Base-by-base conservation (phyloP, 1,140 invertebrate genomes). In the Mamestra configurata region DNA sequence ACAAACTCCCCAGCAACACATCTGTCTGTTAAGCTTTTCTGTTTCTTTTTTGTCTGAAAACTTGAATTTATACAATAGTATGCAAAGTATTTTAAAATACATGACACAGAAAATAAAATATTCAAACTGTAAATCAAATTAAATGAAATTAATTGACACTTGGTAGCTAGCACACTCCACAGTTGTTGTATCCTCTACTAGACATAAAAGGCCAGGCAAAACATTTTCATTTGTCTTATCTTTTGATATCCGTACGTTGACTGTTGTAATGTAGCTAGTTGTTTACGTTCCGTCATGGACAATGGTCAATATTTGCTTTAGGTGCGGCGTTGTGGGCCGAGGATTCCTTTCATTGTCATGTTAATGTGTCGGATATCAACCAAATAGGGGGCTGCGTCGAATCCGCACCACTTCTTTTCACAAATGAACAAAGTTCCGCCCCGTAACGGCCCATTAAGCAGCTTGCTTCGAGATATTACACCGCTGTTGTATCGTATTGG, bases 371-470 rank as follows among this genome's bases (percentile, higher is more conserved):
- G 68, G 64, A 79, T 77, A 75, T 75, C 51, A 53, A 6, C 46
- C 35, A 70, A 49, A 77, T 37, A 37, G 46, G 57, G 75, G 59
- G n/a, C 46, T 55, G 49, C 49, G 51, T 55, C 59, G 57, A 77
- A 46, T 53, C 49, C 59, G 46, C 35, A 79, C 51, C 76, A 78
- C n/a, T 49, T 43, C 37, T 57, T 31, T 79, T 72, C 31, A 20
- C 71, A 88, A 90, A 89, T 88, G 88, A 89, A 91, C 81, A 83
- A 88, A 90, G 84, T 88, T 90, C 81, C 82, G 81, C 83, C 81
- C 68, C 82, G 79, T 85, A 88, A 90, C 82, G 86, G 79, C 68
- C 84, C 84, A 88, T 92, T 91, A 90, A 68, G 81, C 80, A 78
- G 64, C 82, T 79, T 68, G 68, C 79, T 81, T 79, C 64, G 70